Base-by-base conservation (phyloP, 2,113 vertebrate genomes). In the Poeciliopsis retropinna region DNA sequence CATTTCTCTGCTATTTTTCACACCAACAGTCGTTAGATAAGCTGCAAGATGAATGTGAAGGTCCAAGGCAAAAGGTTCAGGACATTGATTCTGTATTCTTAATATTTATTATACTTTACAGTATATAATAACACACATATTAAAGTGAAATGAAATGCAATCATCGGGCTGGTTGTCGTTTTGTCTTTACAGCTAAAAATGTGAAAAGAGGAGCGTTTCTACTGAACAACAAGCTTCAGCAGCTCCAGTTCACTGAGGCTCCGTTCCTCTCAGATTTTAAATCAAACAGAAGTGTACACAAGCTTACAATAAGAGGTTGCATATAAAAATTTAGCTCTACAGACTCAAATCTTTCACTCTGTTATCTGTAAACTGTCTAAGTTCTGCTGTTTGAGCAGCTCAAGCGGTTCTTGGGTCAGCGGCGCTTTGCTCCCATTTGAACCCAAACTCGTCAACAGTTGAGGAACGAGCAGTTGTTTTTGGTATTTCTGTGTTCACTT, bases 1-100 rank as follows among this genome's bases (percentile, higher is more conserved):
- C 79, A 72, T 82, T 80, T 25, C 63, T 69, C 60, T n/a, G 57
- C 31, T 81, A 51, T 60, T 62, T 79, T 78, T 71, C 17, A 19
- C n/a, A 37, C 51, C 29, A 0, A 15, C 19, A 0, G 66, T 8
- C 54, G 78, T 63, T 76, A 57, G 68, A 72, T 63, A 31, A 81
- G 44, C 67, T 37, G n/a, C 29, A 68, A 64, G 76, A 64, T 76
- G 65, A 1, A 44, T 67, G 74, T 84, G 78, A 65, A 28, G 2
- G 8, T 28, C 29, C 25, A 80, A 64, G 67, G 51, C 60, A 66
- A 34, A 34, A 68, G 75, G 71, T 32, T 67, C 31, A 69, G 60
- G 75, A 44, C 41, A 44, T 15, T 13, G 3, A 15, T 44, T 34
- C 9, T 34, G 34, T 10, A 34, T 34, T 37, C 34, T 37, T 37